Base-by-base conservation (phyloP, 37 sponge, comb jelly and placozoan genomes). In the Halichondria panicea region DNA sequence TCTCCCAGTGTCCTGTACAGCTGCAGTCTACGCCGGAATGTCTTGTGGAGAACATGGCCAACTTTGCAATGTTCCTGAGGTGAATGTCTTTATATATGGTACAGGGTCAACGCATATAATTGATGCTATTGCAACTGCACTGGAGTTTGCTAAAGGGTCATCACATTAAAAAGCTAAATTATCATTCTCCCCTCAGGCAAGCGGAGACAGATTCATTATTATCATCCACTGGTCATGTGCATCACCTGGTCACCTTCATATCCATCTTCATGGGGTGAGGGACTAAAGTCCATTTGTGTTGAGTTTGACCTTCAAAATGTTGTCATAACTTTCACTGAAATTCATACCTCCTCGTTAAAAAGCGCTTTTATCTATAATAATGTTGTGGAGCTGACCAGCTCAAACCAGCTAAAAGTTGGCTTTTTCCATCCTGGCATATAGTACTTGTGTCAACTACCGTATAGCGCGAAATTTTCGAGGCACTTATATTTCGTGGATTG, bases 21-120 rank as follows among this genome's bases (percentile, higher is more conserved):
- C 35, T 82, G 0, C 55, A 38, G 52, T 18, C 40, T 24, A 37
- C 84, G n/a, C 90, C 90, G 0, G 90, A 89, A 53, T 80, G 75
- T 27, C 46, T 84, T 31, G 90, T 89, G 15, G 86, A 84, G 12
- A 84, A 80, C 44, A 55, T 89, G 46, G 60, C 90, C 56, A 68
- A 79, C 41, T 84, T 84, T 55, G 44, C 75, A 43, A 73, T 64
- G 35, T 79, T 69, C 38, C 44, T 89, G 31, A 80, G 70, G 86
- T 84, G 74, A 37, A 25, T 55, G 34, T 72, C 11, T 65, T 4
- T 76, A 52, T 27, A 74, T 21, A 19, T 11, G 15, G 22, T 12
- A 7, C n/a, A n/a, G 21, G 12, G 60, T 58, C 12, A 7, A 11
- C 25, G 19, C 25, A 30, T 21, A 4, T 21, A 4, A 56, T 74